A percentile compares a stretch with the other conserved stretches of the same genome.
Conservation (phyloP, 2,797 vertebrate species). For the Siniperca obscura region DNA sequence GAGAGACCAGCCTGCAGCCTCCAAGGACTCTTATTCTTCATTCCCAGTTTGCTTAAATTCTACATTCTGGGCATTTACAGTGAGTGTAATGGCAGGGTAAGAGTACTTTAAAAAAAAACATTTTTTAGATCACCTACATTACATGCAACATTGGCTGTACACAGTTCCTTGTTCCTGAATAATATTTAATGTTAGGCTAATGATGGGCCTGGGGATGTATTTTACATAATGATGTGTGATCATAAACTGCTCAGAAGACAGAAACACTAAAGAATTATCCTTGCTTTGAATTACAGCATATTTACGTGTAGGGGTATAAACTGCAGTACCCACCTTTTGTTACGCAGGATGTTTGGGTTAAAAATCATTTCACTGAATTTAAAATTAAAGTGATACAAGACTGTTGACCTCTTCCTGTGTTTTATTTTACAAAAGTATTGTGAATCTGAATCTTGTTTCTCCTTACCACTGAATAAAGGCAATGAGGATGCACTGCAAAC, state of each 20-base stretch:
- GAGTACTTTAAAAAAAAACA: not conserved
- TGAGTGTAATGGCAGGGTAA: not conserved
- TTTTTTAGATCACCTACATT: not conserved
- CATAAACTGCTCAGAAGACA: slow-evolving; percentile 24
- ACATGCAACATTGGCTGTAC: slow-evolving; percentile 1
- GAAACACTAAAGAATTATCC: not conserved
- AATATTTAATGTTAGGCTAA: slow-evolving; percentile 10
- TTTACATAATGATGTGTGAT: slow-evolving; percentile 35
- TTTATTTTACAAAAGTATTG: not conserved
- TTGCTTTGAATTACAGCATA: not conserved
- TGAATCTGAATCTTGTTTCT: not conserved
- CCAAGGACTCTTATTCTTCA: slow-evolving; percentile 1
- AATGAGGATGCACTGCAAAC: not conserved
- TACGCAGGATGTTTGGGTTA: not conserved
- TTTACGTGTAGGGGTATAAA: not conserved
- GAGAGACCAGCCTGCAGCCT: slow-evolving; percentile 17
- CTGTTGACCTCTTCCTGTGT: not conserved
- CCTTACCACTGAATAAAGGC: not conserved
- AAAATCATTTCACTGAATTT: not conserved
- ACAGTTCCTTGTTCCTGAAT: not conserved
- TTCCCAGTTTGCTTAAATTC: slow-evolving; percentile 9
- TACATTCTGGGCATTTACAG: not conserved
- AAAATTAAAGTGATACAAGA: not conserved
- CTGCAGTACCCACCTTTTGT: not conserved
- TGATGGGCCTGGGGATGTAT: slow-evolving; percentile 20